Evolutionary conservation across 2,888 invertebrate genomes (phyloP), one percentile per base, ranked within the genome.

Genomic region (Euplagia quadripunctaria): DNA sequence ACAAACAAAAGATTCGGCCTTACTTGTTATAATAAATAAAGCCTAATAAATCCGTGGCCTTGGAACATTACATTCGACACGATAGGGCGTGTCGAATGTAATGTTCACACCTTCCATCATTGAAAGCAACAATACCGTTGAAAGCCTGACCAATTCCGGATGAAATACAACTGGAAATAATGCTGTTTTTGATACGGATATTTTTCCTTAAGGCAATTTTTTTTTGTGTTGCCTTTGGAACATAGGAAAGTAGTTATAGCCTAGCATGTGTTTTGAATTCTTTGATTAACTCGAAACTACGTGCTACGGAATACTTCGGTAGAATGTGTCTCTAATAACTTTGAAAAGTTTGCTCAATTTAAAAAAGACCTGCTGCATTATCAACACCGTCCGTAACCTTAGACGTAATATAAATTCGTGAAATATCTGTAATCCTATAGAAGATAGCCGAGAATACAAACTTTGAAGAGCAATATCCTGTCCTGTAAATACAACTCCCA

Each of bases 111-210:
- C 68, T 68, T 65, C 55, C 43, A 70, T 41, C 64, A 61, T 69
- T 58, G 58, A 58, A 58, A 20, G 20, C 31, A 31, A 61, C 61
- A 70, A 72, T 12, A 31, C 71, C 41, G n/a, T 65, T 64, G 65
- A 65, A 67, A 73, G 73, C 46, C 49, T 55, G 52, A 70, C 52
- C 70, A 67, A 73, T 70, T 31, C 17, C 63, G 51, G 41, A 67
- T 67, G 42, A 6, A 31, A 46, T 46, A 46, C 43, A 46, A 46
- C 43, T 46, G 31, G 14, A 31, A 6, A 61, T 14, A 31, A 61
- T 61, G 61, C 61, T 14, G 14, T 31, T 14, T 61, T 31, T 61
- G 61, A 12, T 61, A 61, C 61, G 31, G 61, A 61, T 61, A 61
- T 61, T 14, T 31, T 58, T 31, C 31, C 14, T 31, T 61, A 61